Conservation (phyloP, 2,113 vertebrate genomes). For the Pterocles burchelli region DNA sequence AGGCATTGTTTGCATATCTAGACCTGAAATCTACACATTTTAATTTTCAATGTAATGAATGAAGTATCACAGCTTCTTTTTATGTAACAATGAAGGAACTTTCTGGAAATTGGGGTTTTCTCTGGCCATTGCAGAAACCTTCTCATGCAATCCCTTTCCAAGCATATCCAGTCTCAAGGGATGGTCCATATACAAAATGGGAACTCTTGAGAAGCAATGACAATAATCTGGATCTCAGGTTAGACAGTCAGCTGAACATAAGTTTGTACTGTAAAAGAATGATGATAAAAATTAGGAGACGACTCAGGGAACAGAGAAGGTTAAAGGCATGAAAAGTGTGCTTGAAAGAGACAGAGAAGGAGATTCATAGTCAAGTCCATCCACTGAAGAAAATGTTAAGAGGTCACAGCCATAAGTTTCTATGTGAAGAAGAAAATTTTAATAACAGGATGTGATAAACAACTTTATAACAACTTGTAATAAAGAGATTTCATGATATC, state of each 20-base stretch:
- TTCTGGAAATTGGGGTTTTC: not conserved
- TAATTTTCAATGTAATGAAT: not conserved
- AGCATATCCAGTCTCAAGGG: not conserved
- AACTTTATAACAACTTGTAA: not conserved
- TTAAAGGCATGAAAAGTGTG: not conserved
- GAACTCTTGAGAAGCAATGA: not conserved
- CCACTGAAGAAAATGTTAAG: not conserved
- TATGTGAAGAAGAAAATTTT: not conserved
- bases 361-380: not conserved
- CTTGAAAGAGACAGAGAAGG: not conserved
- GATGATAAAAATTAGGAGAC: not conserved
- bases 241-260: not conserved
- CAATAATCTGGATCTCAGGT: not conserved
- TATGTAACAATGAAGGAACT: not conserved
- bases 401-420: not conserved
- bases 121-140: not conserved
- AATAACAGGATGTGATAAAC: not conserved
- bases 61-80: not conserved
- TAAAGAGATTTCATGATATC: not conserved
- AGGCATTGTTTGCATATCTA: not conserved
- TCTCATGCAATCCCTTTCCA: not conserved
- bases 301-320: not conserved
- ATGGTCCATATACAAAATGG: fast-evolving
- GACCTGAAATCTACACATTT: not conserved
- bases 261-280: not conserved